phyloP scores from a whole-genome alignment of 2,113 vertebrate genomes.

The Callionymus lyra region DNA sequence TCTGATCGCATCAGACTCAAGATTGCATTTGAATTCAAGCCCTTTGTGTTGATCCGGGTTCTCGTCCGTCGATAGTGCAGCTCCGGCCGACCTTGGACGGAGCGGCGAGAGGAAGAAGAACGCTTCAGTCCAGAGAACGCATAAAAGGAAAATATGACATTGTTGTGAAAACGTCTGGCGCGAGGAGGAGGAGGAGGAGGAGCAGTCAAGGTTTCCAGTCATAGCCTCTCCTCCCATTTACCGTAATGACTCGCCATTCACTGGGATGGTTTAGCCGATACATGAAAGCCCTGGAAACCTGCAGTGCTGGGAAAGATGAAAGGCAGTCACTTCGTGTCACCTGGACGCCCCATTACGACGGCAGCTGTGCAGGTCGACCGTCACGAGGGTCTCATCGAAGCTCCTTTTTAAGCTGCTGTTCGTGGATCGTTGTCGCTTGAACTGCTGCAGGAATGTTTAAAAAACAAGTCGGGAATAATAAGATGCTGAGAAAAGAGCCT shows the following conservation, averaged over 20 bases:
- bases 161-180: conserved; percentile 15
- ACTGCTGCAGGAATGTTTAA: conserved; percentile 11
- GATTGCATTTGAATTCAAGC: conserved; percentile 36
- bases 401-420: conserved; percentile 40
- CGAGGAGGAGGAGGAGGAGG: too few species aligned
- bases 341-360: conserved; percentile 39
- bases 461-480: too few species aligned
- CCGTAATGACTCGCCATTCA: background rate
- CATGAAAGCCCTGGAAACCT: conserved; percentile 38
- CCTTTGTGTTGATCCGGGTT: conserved; percentile 37
- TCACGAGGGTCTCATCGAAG: conserved; percentile 50
- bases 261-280: conserved; percentile 17
- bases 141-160: conserved; percentile 13
- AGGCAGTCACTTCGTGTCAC: conserved; percentile 34
- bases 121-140: too few species aligned
- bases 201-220: too few species aligned
- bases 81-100: conserved; percentile 23
- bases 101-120: conserved; percentile 6
- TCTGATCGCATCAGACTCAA: conserved; percentile 25
- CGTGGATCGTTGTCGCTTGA: too few species aligned
- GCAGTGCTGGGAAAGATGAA: conserved; percentile 48
- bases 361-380: conserved; percentile 1
- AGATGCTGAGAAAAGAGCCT: too few species aligned
- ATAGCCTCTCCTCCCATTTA: background rate
- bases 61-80: conserved; percentile 40